Evolutionary conservation across 2,797 vertebrate species (phyloP).

Genomic region (Gobio occitaniae): DNA sequence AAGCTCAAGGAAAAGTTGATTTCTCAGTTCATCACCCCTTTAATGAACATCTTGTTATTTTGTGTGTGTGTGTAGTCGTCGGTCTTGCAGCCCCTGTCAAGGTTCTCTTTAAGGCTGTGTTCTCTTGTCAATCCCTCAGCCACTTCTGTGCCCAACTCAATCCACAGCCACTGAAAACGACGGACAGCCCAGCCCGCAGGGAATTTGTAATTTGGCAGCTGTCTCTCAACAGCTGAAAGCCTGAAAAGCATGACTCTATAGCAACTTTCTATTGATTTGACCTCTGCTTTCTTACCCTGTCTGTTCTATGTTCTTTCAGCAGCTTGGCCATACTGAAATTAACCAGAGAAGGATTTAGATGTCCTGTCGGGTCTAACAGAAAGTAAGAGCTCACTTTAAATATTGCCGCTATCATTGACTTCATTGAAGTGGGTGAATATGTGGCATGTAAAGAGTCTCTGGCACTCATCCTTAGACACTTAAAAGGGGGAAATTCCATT

Average conservation of each 20-base stretch:
- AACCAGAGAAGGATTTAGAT: slow-evolving; percentile 23
- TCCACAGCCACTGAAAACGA: not conserved
- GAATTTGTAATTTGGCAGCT: not conserved
- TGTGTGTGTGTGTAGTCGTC: not conserved
- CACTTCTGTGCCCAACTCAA: not conserved
- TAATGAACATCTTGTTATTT: not conserved
- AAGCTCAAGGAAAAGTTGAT: no score
- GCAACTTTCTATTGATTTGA: slow-evolving; percentile 31
- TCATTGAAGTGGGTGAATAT: not conserved
- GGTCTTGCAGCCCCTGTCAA: not conserved
- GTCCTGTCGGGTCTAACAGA: not conserved
- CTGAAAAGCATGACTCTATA: slow-evolving; percentile 8
- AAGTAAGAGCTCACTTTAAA: slow-evolving; percentile 16
- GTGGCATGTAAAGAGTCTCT: not conserved
- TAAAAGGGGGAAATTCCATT: not conserved
- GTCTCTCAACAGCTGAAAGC: slow-evolving; percentile 23
- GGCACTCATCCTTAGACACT: not conserved
- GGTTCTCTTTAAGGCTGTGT: not conserved
- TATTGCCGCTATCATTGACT: not conserved
- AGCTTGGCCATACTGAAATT: not conserved
- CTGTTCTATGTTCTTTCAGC: not conserved
- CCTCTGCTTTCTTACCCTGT: slow-evolving; percentile 15
- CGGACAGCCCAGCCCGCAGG: not conserved
- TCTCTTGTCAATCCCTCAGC: not conserved
- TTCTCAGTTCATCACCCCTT: no score